A percentile compares a stretch with the other conserved stretches of the same genome.
These are phyloP conservation scores for Mesocricetus auratus DNA, from an alignment of 2,113 vertebrate species.

Conservation along the genomic window DNA sequence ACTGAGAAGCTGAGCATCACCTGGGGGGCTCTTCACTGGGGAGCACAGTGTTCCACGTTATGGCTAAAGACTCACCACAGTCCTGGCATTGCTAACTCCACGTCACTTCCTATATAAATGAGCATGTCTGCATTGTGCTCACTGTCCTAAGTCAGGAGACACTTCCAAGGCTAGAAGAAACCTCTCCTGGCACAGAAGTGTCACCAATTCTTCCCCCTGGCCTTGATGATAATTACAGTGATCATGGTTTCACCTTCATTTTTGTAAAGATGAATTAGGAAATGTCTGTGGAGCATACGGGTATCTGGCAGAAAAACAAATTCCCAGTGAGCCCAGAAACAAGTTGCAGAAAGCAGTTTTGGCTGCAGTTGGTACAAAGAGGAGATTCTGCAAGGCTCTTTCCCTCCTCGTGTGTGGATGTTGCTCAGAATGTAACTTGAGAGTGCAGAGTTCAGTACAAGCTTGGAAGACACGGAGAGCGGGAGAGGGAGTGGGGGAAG, in stretches of 20 bases:
- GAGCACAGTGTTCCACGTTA: slow-evolving; percentile 23
- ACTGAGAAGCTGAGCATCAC: slow-evolving; percentile 26
- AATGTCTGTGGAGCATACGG: slow-evolving; percentile 29
- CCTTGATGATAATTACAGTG: slow-evolving; percentile 30
- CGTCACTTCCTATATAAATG: slow-evolving; percentile 35
- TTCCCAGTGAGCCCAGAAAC: slow-evolving; percentile 41
- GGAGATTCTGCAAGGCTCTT: background rate
- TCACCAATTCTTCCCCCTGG: slow-evolving; percentile 32
- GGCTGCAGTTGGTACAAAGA: background rate
- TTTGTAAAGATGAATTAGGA: slow-evolving; percentile 25
- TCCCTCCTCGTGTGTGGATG: background rate
- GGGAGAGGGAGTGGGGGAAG: background rate
- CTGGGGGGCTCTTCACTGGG: slow-evolving; percentile 36
- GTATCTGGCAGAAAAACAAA: slow-evolving; percentile 58
- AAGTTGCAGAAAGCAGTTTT: slow-evolving; percentile 1
- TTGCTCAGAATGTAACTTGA: background rate
- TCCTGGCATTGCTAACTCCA: slow-evolving; percentile 55
- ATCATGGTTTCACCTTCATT: slow-evolving; percentile 46
- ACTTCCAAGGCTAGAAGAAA: slow-evolving; percentile 43
- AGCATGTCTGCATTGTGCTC: background rate
- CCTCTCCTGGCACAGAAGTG: slow-evolving; percentile 30
- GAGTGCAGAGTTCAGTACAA: background rate
- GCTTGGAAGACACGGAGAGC: background rate
- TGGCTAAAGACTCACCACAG: slow-evolving; percentile 21
- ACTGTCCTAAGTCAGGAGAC: background rate